Evolutionary conservation across 2,797 vertebrate species (phyloP), one percentile per base, ranked within the genome.

Genomic region (Parauchenoglanis ngamensis): DNA sequence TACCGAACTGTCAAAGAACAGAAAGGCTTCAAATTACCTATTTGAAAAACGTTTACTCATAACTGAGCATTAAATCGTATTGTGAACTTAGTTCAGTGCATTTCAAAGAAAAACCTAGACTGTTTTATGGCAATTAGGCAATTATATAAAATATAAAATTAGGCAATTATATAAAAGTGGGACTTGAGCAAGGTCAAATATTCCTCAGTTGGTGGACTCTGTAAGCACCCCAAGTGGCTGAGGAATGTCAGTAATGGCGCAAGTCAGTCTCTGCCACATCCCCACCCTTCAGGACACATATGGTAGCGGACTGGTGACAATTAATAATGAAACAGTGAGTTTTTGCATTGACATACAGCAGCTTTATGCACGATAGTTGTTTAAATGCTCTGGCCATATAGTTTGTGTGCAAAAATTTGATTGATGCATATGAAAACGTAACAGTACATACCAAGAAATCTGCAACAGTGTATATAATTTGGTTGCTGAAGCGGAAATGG

Each of bases 21-120:
- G 31, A 85, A 88, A 89, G 70, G 13, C 85, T 89, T 72, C 40
- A 77, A 87, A 87, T 84, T 15, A 88, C 76, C 65, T 84, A 78
- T 83, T 86, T 88, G 86, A 83, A 85, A 49, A 80, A 73, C 49
- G 49, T 70, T 90, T 65, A 56, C 35, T 86, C 31, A 81, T 75
- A 89, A 84, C 76, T 52, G 28, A 73, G 78, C 54, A 59, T 67
- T 61, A 79, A 28, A 46, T 35, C 49, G 59, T 63, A 79, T 19
- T 61, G 21, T 40, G 44, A 17, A 49, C 67, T 75, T 68, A 83
- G 59, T n/a, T 81, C 57, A n/a, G 7, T 13, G n/a, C 61, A 59
- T 89, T 86, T 87, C 57, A 52, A 86, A 54, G 83, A 70, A 80
- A 81, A 17, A 12, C 59, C 2, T 19, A n/a, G 54, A 83, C 49